These are phyloP conservation scores for Brachionus plicatilis DNA, from an alignment of 1,140 invertebrate species.

Conservation along the genomic window DNA sequence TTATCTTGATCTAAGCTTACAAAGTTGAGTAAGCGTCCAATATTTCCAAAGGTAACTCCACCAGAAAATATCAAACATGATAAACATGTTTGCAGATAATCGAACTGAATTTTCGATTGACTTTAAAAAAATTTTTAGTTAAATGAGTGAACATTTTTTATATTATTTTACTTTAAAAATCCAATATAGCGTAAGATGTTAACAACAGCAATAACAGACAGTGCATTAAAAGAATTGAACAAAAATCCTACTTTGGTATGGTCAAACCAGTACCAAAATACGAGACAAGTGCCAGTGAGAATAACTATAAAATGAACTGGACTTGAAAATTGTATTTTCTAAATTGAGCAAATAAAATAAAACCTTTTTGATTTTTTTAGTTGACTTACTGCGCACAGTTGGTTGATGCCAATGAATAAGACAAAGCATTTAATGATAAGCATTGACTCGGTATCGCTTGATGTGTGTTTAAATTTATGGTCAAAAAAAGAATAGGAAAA, in stretches of 20 bases:
- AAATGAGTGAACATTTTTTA: neutral
- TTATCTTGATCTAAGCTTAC: slow-evolving; percentile 1
- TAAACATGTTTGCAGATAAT: slow-evolving; percentile 36
- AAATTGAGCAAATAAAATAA: neutral
- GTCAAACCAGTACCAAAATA: slow-evolving; percentile 40
- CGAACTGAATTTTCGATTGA: slow-evolving; percentile 10
- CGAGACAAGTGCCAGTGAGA: neutral
- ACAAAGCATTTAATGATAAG: slow-evolving; percentile 21
- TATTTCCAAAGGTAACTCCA: slow-evolving; percentile 20
- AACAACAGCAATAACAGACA: neutral
- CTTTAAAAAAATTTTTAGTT: neutral
- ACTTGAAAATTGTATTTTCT: slow-evolving; percentile 40
- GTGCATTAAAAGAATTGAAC: slow-evolving; percentile 28
- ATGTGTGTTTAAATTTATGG: slow-evolving; percentile 5
- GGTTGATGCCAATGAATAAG: slow-evolving; percentile 27
- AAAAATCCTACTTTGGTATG: slow-evolving; percentile 21
- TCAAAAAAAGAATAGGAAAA: slow-evolving; percentile 18
- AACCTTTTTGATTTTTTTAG: neutral
- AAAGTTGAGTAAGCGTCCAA: neutral
- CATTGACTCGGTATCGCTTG: neutral
- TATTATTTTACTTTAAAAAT: slow-evolving; percentile 5
- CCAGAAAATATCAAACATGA: slow-evolving; percentile 33
- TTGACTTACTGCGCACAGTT: slow-evolving; percentile 30
- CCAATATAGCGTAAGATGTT: slow-evolving; percentile 6
- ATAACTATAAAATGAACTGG: slow-evolving; percentile 20